Evolutionary conservation across 2,797 vertebrate genomes (phyloP), one percentile per base, ranked within the genome.

Genomic region (Fistularia commersonii): DNA sequence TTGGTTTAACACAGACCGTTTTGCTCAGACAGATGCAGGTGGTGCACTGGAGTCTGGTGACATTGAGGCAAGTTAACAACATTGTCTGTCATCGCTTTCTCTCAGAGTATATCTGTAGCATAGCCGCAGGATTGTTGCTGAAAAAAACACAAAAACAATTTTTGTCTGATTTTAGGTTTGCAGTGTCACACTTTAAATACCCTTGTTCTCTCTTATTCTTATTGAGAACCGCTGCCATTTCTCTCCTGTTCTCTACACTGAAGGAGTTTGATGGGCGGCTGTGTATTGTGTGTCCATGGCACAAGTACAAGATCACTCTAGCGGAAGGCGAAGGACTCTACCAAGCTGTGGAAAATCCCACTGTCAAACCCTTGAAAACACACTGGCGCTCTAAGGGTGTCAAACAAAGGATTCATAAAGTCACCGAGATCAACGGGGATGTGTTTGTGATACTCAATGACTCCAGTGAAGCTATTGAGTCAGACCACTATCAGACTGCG

Each of bases 271-370:
- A 90, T 64, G 94, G 94, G 43, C 86, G 67, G 43, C 31, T 85
- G 0, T 98, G 96, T 54, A 91, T 98, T 36, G 85, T 95, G 68
- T 98, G 95, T 75, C 96, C 95, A 0, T 98, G 95, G 95, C 96
- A 98, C 83, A 94, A 94, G 71, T 97, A 91, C 75, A 94, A 91
- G 87, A 98, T 98, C 72, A 93, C 92, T n/a, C 68, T 98, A 65
- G 82, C 84, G 53, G 93, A 93, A 65, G 96, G 96, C 51, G 95
- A 97, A 85, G 92, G 93, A 43, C 77, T 98, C 10, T 94, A 97
- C 72, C 89, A 97, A 64, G 87, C 86, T 33, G 91, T 92, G 65
- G 79, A 92, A 37, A 68, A 97, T 66, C 94, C 93, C 40, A 83
- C 71, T 15, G 86, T 86, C 15, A 92, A 86, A 72, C 89, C 91